Evolutionary conservation across 2,797 vertebrate species (phyloP), one percentile per base, ranked within the genome.

Genomic region (Ctenochaetus hawaiiensis): DNA sequence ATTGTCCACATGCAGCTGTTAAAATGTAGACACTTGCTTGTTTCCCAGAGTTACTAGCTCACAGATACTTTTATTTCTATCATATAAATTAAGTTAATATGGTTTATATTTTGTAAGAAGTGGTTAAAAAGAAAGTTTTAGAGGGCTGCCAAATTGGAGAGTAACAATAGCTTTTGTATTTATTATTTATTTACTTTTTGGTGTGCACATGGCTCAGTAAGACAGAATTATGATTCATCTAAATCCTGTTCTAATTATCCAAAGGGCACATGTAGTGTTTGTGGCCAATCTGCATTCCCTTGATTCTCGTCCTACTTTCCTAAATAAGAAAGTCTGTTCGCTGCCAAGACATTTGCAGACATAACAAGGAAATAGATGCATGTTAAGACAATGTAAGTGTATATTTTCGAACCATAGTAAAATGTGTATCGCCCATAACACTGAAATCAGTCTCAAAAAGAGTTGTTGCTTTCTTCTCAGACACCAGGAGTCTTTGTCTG

Each of bases 161-260:
- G 39, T 54, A 78, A 47, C 58, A 57, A 9, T 53, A 22, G 20
- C 34, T 58, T 70, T 34, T 13, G 23, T 56, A 1, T 51, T 14
- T 41, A 63, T 64, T 62, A 66, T 61, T 12, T 23, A 13, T 16
- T 41, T 14, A 1, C 16, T 78, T 30, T 57, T 23, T 30, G 6
- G 48, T 54, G 17, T 76, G 75, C 75, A 87, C 77, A 77, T 86
- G 81, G 67, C 74, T 72, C 47, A 16, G 52, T 58, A 34, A 74
- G 39, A 83, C 78, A 78, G 47, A 75, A 83, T 71, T 88, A 82
- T 87, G 78, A 86, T 86, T 87, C 49, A 83, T 83, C 58, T 66
- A 81, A 88, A 81, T 83, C 59, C 68, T 67, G 37, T 47, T 88
- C 72, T 88, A 86, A 90, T 92, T 88, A 88, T 87, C 72, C 67